Conservation (phyloP, 2,797 vertebrate species). For the Menidia menidia region DNA sequence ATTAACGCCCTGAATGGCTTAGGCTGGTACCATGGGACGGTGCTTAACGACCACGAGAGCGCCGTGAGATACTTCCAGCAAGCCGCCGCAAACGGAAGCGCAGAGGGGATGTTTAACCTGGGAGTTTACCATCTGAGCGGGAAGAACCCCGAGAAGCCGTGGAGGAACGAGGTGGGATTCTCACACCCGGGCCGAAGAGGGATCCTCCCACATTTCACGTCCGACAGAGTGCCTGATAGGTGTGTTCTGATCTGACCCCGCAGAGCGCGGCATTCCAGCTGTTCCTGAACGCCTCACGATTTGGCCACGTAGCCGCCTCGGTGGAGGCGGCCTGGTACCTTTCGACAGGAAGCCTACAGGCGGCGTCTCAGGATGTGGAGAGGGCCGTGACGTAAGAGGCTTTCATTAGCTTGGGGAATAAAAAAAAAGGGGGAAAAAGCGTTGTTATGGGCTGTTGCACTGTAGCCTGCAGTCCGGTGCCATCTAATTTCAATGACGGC, state of each 20-base stretch:
- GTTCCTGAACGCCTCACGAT: conserved; percentile 88
- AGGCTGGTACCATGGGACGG: conserved; percentile 92
- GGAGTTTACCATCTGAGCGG: conserved; percentile 88
- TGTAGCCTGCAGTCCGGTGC: conserved; percentile 65
- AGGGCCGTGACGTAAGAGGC: conserved; percentile 89
- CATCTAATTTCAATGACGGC: conserved; percentile 69
- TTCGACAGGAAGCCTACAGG: conserved; percentile 87
- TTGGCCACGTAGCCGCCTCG: conserved; percentile 86
- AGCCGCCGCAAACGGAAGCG: conserved; percentile 88
- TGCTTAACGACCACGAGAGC: conserved; percentile 82
- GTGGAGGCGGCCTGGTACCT: conserved; percentile 87
- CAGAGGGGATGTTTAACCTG: conserved; percentile 90
- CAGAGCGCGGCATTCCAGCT: conserved; percentile 88
- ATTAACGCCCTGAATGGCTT: conserved; percentile 90
- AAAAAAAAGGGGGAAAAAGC: conserved; percentile 29
- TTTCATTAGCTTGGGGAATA: conserved; percentile 59
- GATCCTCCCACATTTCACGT: neutral
- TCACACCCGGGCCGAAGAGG: neutral
- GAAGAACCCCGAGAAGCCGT: conserved; percentile 74
- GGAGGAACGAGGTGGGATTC: conserved; percentile 86
- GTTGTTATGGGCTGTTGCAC: conserved; percentile 66
- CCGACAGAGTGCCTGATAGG: neutral
- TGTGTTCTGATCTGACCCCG: conserved; percentile 15
- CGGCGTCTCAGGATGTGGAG: conserved; percentile 85
- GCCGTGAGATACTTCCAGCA: conserved; percentile 87